Base-by-base conservation (phyloP, 2,113 vertebrate genomes). In the Zosterops pallidus region DNA sequence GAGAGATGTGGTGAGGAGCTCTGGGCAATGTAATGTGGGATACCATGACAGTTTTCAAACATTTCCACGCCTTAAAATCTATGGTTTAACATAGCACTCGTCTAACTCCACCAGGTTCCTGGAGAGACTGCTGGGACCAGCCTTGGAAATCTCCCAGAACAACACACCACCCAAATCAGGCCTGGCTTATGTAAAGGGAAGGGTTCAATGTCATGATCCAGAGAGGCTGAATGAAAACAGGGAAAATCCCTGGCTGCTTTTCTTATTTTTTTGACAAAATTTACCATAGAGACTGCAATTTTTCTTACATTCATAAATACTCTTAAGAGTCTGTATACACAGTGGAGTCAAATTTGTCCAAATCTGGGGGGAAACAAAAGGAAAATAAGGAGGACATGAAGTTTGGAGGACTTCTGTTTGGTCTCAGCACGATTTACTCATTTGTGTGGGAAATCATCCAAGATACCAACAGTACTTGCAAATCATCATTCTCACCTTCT, bases 141-240 rank as follows among this genome's bases (percentile, higher is more conserved):
- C 41, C 76, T 70, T 74, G 50, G 46, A 70, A 84, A 71, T 17
- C 15, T 84, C 62, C 63, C 76, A 76, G 26, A 63, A 35, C 21
- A 90, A 50, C 7, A 19, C 26, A 49, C 47, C 62, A 85, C 31
- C 29, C 2, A 4, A 39, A 86, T 65, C 17, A 60, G 64, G 55
- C 41, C 88, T 96, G 90, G 71, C 5, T 83, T 71, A 39, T 86
- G 46, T 83, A 86, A 83, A 74, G 42, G 6, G 25, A 83, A 75
- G 35, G 13, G 60, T 70, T 63, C 64, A 23, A 9, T 15, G 2
- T 47, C 67, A 21, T 11, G 6, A 1, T 21, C 9, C 47, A 49
- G 35, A 46, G 53, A 80, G 6, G 10, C 9, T 56, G 67, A 87
- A 24, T 60, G 37, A 92, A 29, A 94, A 67, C 24, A 86, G 13